Percentiles rank a stretch among this genome's conserved stretches.
Conservation (phyloP, 2,113 vertebrate genomes). For the Aegotheles bennettii region DNA sequence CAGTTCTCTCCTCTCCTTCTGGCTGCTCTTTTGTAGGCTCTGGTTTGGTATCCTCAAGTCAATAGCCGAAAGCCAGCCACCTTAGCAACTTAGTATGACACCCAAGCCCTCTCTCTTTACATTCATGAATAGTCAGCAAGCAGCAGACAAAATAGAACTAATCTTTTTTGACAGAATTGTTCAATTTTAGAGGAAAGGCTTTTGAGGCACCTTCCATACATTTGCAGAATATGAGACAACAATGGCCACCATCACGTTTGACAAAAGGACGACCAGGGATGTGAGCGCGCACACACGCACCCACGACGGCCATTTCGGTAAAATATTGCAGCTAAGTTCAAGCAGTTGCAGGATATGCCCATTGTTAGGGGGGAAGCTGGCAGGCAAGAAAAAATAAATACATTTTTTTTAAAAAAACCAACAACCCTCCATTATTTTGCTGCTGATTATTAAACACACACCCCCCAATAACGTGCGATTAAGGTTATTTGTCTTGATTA, state of each 20-base stretch:
- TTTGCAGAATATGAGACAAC: conserved; percentile 75
- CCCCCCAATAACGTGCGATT: not conserved
- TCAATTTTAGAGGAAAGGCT: conserved; percentile 82
- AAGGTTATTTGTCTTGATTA: conserved; percentile 37
- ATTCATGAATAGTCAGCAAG: conserved; percentile 87
- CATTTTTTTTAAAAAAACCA: not conserved
- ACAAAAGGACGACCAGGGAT: conserved; percentile 68
- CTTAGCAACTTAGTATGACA: conserved; percentile 84
- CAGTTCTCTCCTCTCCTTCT: conserved; percentile 74
- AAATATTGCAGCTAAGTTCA: conserved; percentile 40
- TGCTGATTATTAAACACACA: not conserved
- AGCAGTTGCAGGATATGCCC: conserved; percentile 38
- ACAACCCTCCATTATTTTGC: not conserved
- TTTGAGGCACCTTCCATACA: conserved; percentile 75
- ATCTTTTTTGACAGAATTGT: conserved; percentile 90
- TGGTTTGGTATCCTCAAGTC: conserved; percentile 79
- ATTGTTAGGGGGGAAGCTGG: conserved; percentile 38
- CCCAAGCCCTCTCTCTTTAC: conserved; percentile 81
- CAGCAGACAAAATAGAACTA: conserved; percentile 88
- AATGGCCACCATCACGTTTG: conserved; percentile 67
- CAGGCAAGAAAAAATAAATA: not conserved
- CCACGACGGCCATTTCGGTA: not conserved
- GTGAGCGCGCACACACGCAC: not conserved
- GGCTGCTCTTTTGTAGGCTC: conserved; percentile 82
- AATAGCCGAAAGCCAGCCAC: conserved; percentile 81